phyloP scores from a whole-genome alignment of 2,113 vertebrate species.

The Lampris megalopsis region DNA sequence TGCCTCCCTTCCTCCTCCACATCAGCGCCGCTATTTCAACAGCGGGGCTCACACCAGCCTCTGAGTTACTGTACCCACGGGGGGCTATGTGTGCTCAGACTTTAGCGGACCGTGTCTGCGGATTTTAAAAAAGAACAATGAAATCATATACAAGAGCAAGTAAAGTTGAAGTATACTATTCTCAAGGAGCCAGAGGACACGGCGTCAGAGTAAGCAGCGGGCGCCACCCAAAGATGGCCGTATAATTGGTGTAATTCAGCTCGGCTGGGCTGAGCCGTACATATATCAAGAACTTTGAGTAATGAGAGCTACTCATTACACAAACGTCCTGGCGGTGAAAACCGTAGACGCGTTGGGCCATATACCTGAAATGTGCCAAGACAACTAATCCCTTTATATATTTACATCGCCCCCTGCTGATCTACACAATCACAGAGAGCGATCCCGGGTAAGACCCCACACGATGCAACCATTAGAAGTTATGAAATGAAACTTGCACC shows the following conservation, averaged over 20 bases:
- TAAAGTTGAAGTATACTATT: too few relatives aligned
- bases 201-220: slow-evolving; percentile 37
- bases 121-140: slow-evolving; percentile 20
- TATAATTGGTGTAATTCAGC: slow-evolving; percentile 17
- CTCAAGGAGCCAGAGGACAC: slow-evolving; percentile 4
- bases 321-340: slow-evolving; percentile 25
- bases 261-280: not conserved
- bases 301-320: slow-evolving; percentile 5
- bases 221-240: slow-evolving; percentile 29
- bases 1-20: slow-evolving; percentile 5
- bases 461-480: slow-evolving; percentile 48
- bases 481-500: slow-evolving; percentile 49
- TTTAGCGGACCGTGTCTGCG: slow-evolving; percentile 25
- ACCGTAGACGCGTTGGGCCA: slow-evolving; percentile 33
- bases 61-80: not conserved
- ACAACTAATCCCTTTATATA: slow-evolving; percentile 12
- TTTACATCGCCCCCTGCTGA: slow-evolving; percentile 16
- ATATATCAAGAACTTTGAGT: not conserved
- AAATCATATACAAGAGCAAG: slow-evolving; percentile 1
- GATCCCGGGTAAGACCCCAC: slow-evolving; percentile 50
- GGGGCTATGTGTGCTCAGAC: not conserved
- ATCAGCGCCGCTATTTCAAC: not conserved
- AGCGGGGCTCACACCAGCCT: not conserved
- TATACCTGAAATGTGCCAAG: slow-evolving; percentile 32
- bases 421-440: slow-evolving; percentile 24